phyloP scores from a whole-genome alignment of 2,797 vertebrate genomes.

The Onychomys leucogaster region DNA sequence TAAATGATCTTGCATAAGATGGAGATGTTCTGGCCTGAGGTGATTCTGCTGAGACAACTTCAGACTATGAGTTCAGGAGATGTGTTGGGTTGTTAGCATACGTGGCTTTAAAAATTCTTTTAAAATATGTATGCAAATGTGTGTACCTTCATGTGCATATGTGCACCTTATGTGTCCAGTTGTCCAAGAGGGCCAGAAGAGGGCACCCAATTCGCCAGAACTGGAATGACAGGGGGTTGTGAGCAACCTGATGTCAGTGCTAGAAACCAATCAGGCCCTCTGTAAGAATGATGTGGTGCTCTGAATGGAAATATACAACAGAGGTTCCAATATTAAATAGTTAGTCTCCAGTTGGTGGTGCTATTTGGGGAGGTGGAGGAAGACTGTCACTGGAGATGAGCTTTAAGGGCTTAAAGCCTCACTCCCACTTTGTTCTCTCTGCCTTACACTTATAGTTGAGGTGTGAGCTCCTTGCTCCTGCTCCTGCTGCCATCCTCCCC shows the following conservation, averaged over 20 bases:
- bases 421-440: background rate
- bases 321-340: too few species aligned
- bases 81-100: background rate
- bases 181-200: background rate
- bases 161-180: background rate
- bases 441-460: background rate
- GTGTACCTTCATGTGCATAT: background rate
- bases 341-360: too few species aligned
- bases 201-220: too few species aligned
- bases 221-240: background rate
- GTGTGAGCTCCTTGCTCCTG: background rate
- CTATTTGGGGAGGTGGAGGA: background rate
- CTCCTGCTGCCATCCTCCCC: background rate
- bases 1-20: constrained; percentile 21
- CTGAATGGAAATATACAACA: background rate
- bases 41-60: background rate
- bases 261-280: background rate
- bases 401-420: background rate
- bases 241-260: too few species aligned
- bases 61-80: background rate
- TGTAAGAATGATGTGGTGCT: background rate
- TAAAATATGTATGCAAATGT: background rate
- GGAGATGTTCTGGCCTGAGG: background rate
- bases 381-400: background rate
- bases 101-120: background rate